Conservation (phyloP, 2,888 invertebrate genomes). For the Megastigmus dorsalis region DNA sequence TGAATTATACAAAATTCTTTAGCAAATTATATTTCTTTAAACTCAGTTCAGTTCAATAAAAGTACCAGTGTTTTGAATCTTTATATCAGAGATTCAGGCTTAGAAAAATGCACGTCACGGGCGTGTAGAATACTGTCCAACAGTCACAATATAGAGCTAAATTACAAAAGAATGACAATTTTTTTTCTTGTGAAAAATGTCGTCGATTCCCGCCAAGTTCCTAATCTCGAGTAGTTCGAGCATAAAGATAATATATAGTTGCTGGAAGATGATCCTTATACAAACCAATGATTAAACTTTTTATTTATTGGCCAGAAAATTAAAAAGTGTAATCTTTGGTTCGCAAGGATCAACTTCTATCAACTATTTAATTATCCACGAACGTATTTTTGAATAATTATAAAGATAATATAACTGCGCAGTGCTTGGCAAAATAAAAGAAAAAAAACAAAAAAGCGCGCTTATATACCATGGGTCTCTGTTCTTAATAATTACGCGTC, state of each 20-base stretch:
- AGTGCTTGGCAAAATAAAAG: conserved; percentile 1
- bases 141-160: conserved; percentile 44
- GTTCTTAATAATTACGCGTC: conserved; percentile 38
- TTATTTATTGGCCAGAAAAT: no score
- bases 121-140: conserved; percentile 54
- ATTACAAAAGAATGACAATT: conserved; percentile 26
- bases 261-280: no score
- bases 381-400: no score
- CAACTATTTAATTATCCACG: no score
- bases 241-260: no score
- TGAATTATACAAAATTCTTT: no score
- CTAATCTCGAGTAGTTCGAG: no score
- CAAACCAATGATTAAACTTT: conserved; percentile 14
- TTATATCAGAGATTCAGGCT: conserved; percentile 25
- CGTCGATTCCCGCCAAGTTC: conserved; percentile 1
- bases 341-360: no score
- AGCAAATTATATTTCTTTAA: no score
- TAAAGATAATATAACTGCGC: conserved; percentile 19
- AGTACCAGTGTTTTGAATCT: conserved; percentile 37
- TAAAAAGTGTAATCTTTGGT: no score
- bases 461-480: background rate
- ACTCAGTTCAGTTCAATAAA: no score
- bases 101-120: conserved; percentile 19
- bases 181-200: conserved; percentile 5
- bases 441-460: conserved; percentile 13